A percentile compares a stretch with the other conserved stretches of the same genome.
Conservation (phyloP, 1,140 invertebrate genomes). For the Nasonia longicornis region DNA sequence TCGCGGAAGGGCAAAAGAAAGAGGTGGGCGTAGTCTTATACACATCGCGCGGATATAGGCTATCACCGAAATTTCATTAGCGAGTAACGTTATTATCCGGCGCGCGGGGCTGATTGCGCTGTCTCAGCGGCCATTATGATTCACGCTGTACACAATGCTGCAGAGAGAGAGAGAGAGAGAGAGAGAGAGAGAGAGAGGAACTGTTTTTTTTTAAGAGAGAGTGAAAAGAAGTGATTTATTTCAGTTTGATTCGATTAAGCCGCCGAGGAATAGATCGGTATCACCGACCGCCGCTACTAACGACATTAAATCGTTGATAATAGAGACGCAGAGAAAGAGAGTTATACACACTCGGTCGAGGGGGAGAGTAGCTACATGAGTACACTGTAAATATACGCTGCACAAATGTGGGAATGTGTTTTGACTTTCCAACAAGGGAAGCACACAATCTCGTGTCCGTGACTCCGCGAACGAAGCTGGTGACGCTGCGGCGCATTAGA, state of each 20-base stretch:
- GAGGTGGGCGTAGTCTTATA: not conserved
- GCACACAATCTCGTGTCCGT: not conserved
- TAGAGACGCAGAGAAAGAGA: not conserved
- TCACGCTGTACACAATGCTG: not conserved
- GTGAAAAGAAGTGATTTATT: slow-evolving; percentile 1
- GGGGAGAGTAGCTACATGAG: not conserved
- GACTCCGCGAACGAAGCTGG: not conserved
- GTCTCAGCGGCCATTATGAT: not conserved
- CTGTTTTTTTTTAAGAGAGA: not conserved
- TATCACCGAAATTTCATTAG: slow-evolving; percentile 15
- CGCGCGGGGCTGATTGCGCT: too few species aligned
- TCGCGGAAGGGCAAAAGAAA: slow-evolving; percentile 15
- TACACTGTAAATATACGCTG: not conserved
- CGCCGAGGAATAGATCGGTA: not conserved
- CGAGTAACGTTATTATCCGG: not conserved
- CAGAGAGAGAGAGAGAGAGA: slow-evolving; percentile 1
- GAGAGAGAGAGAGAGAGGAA: not conserved
- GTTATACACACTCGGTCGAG: not conserved
- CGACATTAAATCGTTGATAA: slow-evolving; percentile 26
- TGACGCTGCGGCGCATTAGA: slow-evolving; percentile 2
- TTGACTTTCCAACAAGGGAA: not conserved
- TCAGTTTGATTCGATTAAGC: slow-evolving; percentile 1
- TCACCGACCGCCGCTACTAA: not conserved
- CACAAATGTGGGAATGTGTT: slow-evolving; percentile 20
- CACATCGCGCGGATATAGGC: too few species aligned